Evolutionary conservation across 1,140 invertebrate genomes (phyloP).

Genomic region (Dendroctonus valens): DNA sequence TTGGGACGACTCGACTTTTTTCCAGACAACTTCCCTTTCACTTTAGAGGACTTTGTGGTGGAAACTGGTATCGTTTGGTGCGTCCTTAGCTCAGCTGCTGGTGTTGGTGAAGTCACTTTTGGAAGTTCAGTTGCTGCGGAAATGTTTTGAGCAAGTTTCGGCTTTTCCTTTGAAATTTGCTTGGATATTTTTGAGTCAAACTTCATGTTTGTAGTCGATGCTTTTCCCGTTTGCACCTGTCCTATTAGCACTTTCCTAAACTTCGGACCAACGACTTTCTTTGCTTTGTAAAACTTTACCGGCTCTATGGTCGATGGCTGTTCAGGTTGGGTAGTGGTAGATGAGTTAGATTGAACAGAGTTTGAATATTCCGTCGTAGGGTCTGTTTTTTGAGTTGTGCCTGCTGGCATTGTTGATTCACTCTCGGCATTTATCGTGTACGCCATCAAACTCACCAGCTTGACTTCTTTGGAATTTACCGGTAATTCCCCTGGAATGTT

Average conservation of each 20-base stretch:
- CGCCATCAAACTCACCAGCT: not conserved
- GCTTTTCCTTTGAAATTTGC: not conserved
- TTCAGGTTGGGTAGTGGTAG: no score
- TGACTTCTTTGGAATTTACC: not conserved
- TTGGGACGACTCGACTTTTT: conserved; percentile 4
- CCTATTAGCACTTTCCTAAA: conserved; percentile 19
- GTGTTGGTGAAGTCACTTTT: no score
- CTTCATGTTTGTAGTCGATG: conserved; percentile 1
- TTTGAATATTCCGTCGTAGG: not conserved
- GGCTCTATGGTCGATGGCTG: not conserved
- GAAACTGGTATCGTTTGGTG: conserved; percentile 12
- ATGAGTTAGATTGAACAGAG: no score
- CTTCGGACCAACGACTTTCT: conserved; percentile 3
- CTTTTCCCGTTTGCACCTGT: conserved; percentile 16
- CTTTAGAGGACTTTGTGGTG: conserved; percentile 15
- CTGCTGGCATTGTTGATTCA: not conserved
- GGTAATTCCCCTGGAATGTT: no score
- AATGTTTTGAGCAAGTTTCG: no score
- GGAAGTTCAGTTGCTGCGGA: no score
- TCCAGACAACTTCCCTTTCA: not conserved
- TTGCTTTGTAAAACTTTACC: conserved; percentile 5
- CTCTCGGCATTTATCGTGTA: conserved; percentile 4
- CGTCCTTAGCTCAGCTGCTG: conserved; percentile 11
- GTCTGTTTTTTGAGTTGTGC: not conserved
- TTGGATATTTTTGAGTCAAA: not conserved